Base-by-base conservation (phyloP, 1,140 invertebrate genomes). In the Drosophila pruinosa region DNA sequence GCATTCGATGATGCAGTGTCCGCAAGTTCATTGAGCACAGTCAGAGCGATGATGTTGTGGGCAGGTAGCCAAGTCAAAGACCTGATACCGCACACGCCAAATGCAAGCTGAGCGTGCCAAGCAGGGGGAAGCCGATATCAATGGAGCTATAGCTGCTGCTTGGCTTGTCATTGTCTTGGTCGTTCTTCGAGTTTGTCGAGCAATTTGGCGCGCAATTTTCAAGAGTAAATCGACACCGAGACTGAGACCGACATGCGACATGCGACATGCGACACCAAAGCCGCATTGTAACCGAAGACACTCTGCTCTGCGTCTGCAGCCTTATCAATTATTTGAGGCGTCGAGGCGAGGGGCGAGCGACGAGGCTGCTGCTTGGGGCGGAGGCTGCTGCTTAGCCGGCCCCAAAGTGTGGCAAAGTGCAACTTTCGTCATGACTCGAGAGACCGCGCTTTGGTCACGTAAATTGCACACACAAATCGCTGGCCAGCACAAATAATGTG, bases 391-490 rank as follows among this genome's bases (percentile, higher is more conserved):
- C 54, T 41, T 48, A 53, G 76, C 68, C 52, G 47, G 63, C 54
- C 50, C 65, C 58, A 75, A 83, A 75, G 79, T 75, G 26, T 26
- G 10, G 50, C 47, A 17, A n/a, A n/a, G n/a, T n/a, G 19, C 34
- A 56, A 24, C 17, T 59, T 69, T 76, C 70, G 72, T 74, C 53
- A 77, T 77, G 65, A 53, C 38, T 54, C 31, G 63, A 7, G 69
- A 41, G 17, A 19, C 28, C 24, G 67, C 54, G 56, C 31, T 80
- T 88, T 88, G 78, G 82, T 88, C 82, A 88, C 82, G 82, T 88
- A 77, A 78, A 76, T 78, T 53, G 59, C 59, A 48, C 81, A 67
- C 82, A 88, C 81, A 86, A 86, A 86, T 86, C 82, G 61, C 82
- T 64, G 41, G 57, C 15, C 54, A 75, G 45, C 74, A 58, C 63